Evolutionary conservation across 2,888 invertebrate genomes (phyloP).

Genomic region (Lepidochitona cinerea): DNA sequence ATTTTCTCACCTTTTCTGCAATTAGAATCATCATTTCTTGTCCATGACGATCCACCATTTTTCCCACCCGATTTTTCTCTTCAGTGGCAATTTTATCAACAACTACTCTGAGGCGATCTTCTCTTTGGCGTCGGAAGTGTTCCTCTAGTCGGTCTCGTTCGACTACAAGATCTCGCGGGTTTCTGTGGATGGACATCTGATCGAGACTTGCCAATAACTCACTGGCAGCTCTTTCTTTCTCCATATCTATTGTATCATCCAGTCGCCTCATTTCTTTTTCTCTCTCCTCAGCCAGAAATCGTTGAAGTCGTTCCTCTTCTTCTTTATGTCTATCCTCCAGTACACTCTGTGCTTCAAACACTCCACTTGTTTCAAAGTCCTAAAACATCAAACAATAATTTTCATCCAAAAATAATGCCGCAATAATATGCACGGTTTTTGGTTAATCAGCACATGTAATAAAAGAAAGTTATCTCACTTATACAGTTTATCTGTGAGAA

Average conservation of each 20-base stretch:
- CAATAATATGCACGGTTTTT: too few relatives aligned
- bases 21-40: constrained; percentile 67
- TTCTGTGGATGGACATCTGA: constrained; percentile 44
- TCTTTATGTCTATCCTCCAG: constrained; percentile 96
- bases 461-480: too few relatives aligned
- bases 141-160: constrained; percentile 62
- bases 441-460: too few relatives aligned
- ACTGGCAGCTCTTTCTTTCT: constrained; percentile 57
- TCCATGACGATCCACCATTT: constrained; percentile 66
- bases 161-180: constrained; percentile 35
- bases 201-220: constrained; percentile 54
- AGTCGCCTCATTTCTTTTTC: constrained; percentile 57
- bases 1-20: constrained; percentile 52
- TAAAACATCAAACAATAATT: too few relatives aligned
- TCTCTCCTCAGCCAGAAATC: constrained; percentile 59
- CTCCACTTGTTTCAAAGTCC: constrained; percentile 76
- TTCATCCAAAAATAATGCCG: too few relatives aligned
- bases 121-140: constrained; percentile 52
- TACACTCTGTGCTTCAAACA: constrained; percentile 86
- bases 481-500: too few relatives aligned
- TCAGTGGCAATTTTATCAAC: constrained; percentile 62
- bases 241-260: constrained; percentile 49
- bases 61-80: constrained; percentile 63
- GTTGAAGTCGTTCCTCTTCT: constrained; percentile 90
- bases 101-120: constrained; percentile 51